phyloP scores from a whole-genome alignment of 2,113 vertebrate species.

The Epinephelus moara region DNA sequence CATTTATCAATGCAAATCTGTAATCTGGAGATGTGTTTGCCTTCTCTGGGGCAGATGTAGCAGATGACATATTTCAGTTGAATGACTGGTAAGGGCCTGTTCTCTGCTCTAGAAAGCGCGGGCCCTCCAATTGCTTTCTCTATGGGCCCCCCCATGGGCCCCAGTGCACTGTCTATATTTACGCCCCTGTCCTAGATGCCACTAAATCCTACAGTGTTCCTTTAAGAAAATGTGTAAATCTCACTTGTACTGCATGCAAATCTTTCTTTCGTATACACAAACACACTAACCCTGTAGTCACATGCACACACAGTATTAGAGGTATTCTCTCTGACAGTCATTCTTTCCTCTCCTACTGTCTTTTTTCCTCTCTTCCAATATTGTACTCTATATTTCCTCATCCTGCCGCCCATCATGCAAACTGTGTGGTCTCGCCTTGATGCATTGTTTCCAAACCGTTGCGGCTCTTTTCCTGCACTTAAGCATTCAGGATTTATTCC shows the following conservation, averaged over 20 bases:
- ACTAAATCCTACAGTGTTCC: no score
- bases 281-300: background rate
- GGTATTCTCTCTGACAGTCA: background rate
- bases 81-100: no score
- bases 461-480: background rate
- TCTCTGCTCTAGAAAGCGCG: no score
- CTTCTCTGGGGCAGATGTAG: no score
- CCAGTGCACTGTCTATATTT: no score
- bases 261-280: background rate
- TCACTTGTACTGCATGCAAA: background rate
- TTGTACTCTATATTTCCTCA: background rate
- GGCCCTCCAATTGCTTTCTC: no score
- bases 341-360: background rate
- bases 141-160: no score
- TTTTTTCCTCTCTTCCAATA: background rate
- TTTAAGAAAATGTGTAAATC: background rate
- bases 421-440: slow-evolving; percentile 7
- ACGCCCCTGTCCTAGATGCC: no score
- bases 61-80: no score
- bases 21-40: no score
- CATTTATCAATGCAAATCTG: no score
- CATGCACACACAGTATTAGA: background rate
- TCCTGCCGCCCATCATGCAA: background rate
- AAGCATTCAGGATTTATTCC: background rate
- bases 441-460: slow-evolving; percentile 22